Conservation (phyloP, 2,888 invertebrate genomes). For the Dasysyrphus tricinctus region DNA sequence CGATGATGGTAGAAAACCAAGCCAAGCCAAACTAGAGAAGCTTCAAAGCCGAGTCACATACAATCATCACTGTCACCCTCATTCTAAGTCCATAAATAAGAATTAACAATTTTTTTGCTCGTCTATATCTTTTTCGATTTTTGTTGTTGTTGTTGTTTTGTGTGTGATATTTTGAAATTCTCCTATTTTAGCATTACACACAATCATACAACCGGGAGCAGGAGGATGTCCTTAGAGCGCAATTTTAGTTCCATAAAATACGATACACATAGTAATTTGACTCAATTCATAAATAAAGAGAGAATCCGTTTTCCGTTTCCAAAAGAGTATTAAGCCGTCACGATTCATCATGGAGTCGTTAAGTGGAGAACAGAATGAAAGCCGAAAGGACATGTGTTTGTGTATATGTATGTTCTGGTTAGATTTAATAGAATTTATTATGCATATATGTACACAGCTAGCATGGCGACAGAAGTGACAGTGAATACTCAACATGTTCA, state of each 20-base stretch:
- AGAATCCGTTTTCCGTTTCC: conserved; percentile 49
- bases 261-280: conserved; percentile 63
- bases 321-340: conserved; percentile 71
- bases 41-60: conserved; percentile 8
- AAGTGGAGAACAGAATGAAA: conserved; percentile 56
- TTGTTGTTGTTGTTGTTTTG: not conserved
- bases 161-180: not conserved
- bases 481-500: not conserved
- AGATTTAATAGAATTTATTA: conserved; percentile 70
- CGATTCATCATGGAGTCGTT: conserved; percentile 68
- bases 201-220: not conserved
- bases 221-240: conserved; percentile 52
- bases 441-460: conserved; percentile 26
- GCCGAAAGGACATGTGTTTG: conserved; percentile 53
- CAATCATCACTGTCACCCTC: conserved; percentile 46
- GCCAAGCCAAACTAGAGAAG: not conserved
- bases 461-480: not conserved
- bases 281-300: conserved; percentile 71
- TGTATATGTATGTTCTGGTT: conserved; percentile 43
- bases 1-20: too few relatives aligned
- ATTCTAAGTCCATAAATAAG: conserved; percentile 59
- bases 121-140: not conserved
- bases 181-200: conserved; percentile 38
- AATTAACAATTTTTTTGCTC: conserved; percentile 45
- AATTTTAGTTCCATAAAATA: conserved; percentile 41